Conservation (phyloP, 2,888 invertebrate species). For the Copidosoma aretas region DNA sequence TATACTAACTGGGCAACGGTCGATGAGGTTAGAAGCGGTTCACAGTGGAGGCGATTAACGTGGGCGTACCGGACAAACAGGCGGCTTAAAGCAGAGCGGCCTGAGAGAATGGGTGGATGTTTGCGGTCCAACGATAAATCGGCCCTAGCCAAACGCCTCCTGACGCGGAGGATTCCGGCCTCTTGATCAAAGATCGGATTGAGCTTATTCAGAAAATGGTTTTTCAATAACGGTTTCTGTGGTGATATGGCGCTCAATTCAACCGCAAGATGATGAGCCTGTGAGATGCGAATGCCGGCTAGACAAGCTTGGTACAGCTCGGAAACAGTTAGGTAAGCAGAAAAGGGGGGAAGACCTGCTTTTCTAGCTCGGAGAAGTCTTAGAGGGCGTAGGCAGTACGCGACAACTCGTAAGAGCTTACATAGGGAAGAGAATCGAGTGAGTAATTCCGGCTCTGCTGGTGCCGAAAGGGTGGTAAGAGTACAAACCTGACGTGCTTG, state of each 20-base stretch:
- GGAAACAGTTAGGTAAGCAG: not conserved
- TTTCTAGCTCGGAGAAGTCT: not conserved
- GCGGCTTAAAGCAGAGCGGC: too few relatives aligned
- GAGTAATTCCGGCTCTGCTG: constrained; percentile 23
- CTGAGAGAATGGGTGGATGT: not conserved
- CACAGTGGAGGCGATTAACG: not conserved
- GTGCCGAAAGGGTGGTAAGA: not conserved
- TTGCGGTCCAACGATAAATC: not conserved
- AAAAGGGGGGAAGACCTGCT: not conserved
- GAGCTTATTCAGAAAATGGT: not conserved
- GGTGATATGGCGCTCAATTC: not conserved
- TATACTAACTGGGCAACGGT: not conserved
- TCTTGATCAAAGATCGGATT: not conserved
- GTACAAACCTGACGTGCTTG: not conserved
- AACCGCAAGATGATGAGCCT: not conserved
- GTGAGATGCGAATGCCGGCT: not conserved
- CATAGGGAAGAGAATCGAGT: constrained; percentile 18
- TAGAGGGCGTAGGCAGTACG: constrained; percentile 22
- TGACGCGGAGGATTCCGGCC: not conserved
- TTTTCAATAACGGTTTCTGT: not conserved
- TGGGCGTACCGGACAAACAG: too few relatives aligned
- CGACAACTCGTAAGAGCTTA: constrained; percentile 22
- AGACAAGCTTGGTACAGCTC: not conserved
- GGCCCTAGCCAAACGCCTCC: not conserved
- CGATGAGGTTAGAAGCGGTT: not conserved